A percentile compares a stretch with the other conserved stretches of the same genome.
Conservation (phyloP, 2,888 invertebrate species). For the Marronus borbonicus region DNA sequence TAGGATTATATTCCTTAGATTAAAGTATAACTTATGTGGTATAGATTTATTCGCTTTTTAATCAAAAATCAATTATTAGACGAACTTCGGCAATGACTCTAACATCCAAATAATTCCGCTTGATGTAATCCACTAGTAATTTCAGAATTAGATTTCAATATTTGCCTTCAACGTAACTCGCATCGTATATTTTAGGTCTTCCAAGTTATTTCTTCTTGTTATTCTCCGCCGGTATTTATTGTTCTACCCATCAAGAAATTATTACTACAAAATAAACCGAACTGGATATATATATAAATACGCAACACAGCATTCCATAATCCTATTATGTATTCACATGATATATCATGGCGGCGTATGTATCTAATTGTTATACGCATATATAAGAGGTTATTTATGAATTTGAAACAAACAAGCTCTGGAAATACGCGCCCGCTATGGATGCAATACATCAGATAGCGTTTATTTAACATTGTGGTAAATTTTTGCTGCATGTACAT, state of each 20-base stretch:
- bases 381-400: conserved; percentile 49
- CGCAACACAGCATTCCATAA: conserved; percentile 45
- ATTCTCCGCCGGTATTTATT: conserved; percentile 17
- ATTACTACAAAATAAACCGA: conserved; percentile 33
- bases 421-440: conserved; percentile 33
- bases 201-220: not conserved
- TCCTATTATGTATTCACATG: conserved; percentile 43
- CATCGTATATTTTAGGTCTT: not conserved
- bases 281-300: conserved; percentile 29
- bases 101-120: too few relatives aligned
- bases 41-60: too few relatives aligned
- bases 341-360: conserved; percentile 41
- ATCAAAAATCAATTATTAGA: too few relatives aligned
- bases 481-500: conserved; percentile 32
- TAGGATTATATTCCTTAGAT: too few relatives aligned
- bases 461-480: conserved; percentile 47
- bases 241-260: conserved; percentile 36
- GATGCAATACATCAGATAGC: conserved; percentile 48
- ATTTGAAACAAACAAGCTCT: conserved; percentile 42
- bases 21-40: too few relatives aligned
- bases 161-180: too few relatives aligned
- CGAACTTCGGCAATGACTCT: too few relatives aligned
- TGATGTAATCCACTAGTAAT: too few relatives aligned
- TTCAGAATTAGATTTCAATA: too few relatives aligned
- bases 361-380: conserved; percentile 50